Percentiles rank a stretch among this genome's conserved stretches.
phyloP scores from a whole-genome alignment of 2,888 invertebrate genomes.

The Parelbella ahira region DNA sequence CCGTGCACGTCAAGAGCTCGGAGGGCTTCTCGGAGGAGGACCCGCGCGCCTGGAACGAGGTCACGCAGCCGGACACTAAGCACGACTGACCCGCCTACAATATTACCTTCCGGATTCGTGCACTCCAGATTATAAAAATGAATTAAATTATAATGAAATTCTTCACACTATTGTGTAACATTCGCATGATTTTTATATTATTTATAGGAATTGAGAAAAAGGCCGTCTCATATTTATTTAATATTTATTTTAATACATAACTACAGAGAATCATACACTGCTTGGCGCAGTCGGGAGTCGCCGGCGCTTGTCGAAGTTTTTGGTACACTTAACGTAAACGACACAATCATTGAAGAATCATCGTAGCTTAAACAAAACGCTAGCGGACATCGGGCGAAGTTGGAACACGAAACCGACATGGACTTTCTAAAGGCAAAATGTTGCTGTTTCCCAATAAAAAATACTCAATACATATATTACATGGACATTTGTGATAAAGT shows the following conservation, averaged over 20 bases:
- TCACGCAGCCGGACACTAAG: constrained; percentile 35
- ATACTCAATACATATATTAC: no score
- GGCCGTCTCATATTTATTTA: constrained; percentile 44
- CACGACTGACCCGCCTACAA: constrained; percentile 37
- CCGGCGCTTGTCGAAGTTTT: constrained; percentile 46
- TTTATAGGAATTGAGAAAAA: no score
- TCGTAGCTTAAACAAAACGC: constrained; percentile 12
- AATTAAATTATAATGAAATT: no score
- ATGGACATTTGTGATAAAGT: no score
- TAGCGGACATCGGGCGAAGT: constrained; percentile 40
- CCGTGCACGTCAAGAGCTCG: constrained; percentile 29
- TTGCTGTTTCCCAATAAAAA: no score
- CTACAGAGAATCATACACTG: constrained; percentile 70
- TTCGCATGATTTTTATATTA: no score
- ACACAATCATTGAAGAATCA: constrained; percentile 37
- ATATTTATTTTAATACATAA: constrained; percentile 73
- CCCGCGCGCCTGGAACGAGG: constrained; percentile 33
- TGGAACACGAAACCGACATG: no score
- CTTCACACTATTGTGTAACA: no score
- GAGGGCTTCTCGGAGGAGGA: constrained; percentile 19
- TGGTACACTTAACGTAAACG: constrained; percentile 60
- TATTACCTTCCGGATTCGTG: no score
- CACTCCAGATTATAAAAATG: no score
- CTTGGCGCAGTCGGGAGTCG: constrained; percentile 38
- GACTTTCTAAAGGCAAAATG: constrained; percentile 3